Evolutionary conservation across 2,888 invertebrate species (phyloP), one percentile per base, ranked within the genome.

Genomic region (Julus scanicus): DNA sequence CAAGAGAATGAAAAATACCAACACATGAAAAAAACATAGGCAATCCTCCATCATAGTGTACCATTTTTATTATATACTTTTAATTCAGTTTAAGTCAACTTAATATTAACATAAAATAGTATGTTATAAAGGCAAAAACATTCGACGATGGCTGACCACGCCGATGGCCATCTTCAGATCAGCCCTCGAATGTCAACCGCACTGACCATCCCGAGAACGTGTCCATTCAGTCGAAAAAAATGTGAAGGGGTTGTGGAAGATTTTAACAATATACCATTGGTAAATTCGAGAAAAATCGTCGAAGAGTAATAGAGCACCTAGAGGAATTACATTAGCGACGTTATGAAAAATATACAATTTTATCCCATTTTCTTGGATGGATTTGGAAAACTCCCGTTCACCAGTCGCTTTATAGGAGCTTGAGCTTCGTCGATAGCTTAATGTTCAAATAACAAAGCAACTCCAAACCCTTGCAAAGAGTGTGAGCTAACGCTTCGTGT

Each of bases 51-150:
- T 5, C 13, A 80, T 39, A 8, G 80, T 44, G 44, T 80, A 80
- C 80, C 80, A 37, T 80, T 80, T 11, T 80, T 80, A 80, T 80
- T 80, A 80, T 71, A 71, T 80, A 80, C 80, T 80, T 80, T 80
- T 80, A 80, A 80, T 80, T 29, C 37, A 15, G 37, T 29, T 80
- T 80, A 80, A 37, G 80, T 80, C 80, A 80, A 80, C 80, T 80
- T 80, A 80, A 37, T 80, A 29, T 71, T 29, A 80, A 80, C 80
- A 39, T 80, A 80, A 80, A 80, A 80, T 80, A 80, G 80, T 80
- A 80, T 80, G 80, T 80, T 39, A 39, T 80, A 29, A 80, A 80
- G 80, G 80, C 80, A 80, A 80, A 80, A 80, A 80, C 80, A 80
- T 37, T 39, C 13, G 80, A 37, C 15, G 80, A 37, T 11, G 71